Evolutionary conservation across 2,113 vertebrate genomes (phyloP).

Genomic region (Nothoprocta perdicaria): DNA sequence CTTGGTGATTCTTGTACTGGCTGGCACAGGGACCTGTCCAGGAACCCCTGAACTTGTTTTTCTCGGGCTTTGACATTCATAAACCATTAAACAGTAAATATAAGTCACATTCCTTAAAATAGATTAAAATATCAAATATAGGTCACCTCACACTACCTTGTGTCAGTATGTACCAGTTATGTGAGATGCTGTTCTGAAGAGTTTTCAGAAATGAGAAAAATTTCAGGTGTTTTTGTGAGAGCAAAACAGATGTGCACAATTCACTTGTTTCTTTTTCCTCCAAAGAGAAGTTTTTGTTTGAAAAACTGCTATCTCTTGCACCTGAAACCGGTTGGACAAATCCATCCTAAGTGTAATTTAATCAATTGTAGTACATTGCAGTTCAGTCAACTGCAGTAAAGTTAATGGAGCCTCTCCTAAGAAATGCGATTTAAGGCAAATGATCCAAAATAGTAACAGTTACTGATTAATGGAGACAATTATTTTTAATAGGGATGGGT

Average conservation of each 20-base stretch:
- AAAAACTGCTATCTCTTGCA: conserved; percentile 10
- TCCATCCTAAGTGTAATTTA: conserved; percentile 31
- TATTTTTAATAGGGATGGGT: conserved; percentile 42
- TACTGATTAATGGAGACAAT: conserved; percentile 53
- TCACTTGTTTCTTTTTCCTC: background rate
- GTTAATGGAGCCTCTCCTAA: conserved; percentile 51
- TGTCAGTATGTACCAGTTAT: background rate
- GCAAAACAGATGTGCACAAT: background rate
- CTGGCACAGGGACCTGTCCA: background rate
- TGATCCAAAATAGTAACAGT: conserved; percentile 33
- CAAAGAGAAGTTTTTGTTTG: background rate
- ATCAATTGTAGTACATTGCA: conserved; percentile 32
- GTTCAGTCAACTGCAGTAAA: conserved; percentile 63
- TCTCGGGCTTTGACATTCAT: background rate
- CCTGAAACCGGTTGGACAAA: conserved; percentile 34
- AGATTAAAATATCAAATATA: background rate
- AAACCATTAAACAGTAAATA: background rate
- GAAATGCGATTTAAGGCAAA: conserved; percentile 31
- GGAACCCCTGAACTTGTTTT: background rate
- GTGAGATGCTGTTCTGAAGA: background rate
- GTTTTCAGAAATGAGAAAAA: background rate
- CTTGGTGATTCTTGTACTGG: background rate
- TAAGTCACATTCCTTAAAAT: background rate
- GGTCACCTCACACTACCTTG: background rate
- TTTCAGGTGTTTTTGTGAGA: background rate